Conservation (phyloP, 1,140 invertebrate species). For the Anastatus disparis region DNA sequence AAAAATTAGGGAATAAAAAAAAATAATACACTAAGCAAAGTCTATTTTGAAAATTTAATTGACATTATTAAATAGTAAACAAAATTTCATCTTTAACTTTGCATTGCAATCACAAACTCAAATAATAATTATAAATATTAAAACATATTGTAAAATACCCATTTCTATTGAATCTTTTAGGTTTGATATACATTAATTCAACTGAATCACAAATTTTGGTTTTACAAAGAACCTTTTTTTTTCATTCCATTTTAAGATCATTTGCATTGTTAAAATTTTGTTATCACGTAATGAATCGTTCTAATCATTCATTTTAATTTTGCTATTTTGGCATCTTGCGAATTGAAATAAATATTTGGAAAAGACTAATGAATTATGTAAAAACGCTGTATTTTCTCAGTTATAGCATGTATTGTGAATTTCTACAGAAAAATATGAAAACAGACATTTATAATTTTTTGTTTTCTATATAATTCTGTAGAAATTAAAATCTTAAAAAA, state of each 20-base stretch:
- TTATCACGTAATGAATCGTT: not conserved
- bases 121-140: constrained; percentile 19
- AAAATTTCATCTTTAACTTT: constrained; percentile 23
- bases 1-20: not conserved
- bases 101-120: not conserved
- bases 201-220: constrained; percentile 19
- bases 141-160: constrained; percentile 23
- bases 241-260: not conserved
- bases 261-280: not conserved
- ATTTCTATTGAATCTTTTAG: constrained; percentile 22
- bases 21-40: constrained; percentile 15
- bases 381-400: constrained; percentile 9
- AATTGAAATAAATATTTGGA: constrained; percentile 19
- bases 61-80: constrained; percentile 26
- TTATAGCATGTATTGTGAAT: constrained; percentile 28
- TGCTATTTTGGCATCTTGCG: constrained; percentile 1
- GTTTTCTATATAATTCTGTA: constrained; percentile 13
- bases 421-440: constrained; percentile 37
- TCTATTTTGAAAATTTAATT: constrained; percentile 33
- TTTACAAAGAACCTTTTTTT: not conserved
- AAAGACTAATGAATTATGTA: constrained; percentile 19
- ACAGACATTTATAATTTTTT: not conserved
- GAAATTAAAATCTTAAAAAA: constrained; percentile 36
- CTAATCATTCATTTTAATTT: constrained; percentile 1
- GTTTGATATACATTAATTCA: constrained; percentile 26